phyloP scores from a whole-genome alignment of 64 coral and sea anemone species.

The Stichodactyla helianthus region DNA sequence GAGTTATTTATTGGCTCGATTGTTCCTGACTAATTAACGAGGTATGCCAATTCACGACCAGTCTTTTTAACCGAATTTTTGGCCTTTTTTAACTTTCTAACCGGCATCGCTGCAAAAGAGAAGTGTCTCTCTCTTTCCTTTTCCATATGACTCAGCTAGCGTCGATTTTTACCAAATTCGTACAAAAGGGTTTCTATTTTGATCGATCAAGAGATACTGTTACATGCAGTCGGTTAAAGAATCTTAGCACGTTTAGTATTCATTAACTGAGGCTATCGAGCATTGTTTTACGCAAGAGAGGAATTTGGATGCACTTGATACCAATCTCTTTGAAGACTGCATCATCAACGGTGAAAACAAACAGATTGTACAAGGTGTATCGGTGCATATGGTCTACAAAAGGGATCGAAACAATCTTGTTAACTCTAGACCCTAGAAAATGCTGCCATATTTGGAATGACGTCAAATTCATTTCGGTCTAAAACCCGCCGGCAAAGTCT shows the following conservation, averaged over 20 bases:
- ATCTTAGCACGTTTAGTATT: background rate
- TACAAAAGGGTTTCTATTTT: background rate
- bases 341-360: background rate
- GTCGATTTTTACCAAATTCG: too few species aligned
- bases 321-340: background rate
- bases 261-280: background rate
- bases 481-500: too few species aligned
- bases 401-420: background rate
- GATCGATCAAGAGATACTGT: background rate
- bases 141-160: background rate
- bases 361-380: background rate
- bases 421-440: too few species aligned
- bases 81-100: too few species aligned
- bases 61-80: too few species aligned
- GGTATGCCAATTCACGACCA: too few species aligned
- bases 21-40: too few species aligned
- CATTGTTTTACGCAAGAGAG: background rate
- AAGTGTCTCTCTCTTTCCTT: background rate
- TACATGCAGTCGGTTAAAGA: background rate
- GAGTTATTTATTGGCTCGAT: too few species aligned
- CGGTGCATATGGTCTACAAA: background rate
- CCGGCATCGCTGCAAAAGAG: background rate
- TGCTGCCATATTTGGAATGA: background rate
- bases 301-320: slow-evolving; percentile 7
- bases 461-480: background rate